Conservation (phyloP, 2,888 invertebrate species). For the Brachyopa scutellaris region DNA sequence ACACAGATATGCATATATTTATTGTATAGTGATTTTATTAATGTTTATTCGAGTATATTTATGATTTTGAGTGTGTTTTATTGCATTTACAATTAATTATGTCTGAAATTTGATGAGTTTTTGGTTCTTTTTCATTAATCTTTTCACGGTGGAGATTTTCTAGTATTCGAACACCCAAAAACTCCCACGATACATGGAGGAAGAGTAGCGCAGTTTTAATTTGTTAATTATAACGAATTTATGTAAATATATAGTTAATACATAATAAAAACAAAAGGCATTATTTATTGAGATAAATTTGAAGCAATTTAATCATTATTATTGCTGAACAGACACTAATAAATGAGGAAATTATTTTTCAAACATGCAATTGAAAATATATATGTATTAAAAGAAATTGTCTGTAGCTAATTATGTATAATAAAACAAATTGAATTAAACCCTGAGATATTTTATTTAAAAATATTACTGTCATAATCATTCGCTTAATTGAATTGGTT, state of each 20-base stretch:
- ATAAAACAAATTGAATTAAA: conserved; percentile 13
- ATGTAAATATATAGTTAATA: conserved; percentile 62
- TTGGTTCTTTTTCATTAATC: background rate
- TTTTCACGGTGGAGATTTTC: background rate
- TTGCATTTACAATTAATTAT: conserved; percentile 5
- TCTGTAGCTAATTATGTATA: background rate
- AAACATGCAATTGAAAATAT: too few relatives aligned
- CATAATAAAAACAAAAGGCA: background rate
- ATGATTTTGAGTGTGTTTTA: conserved; percentile 38
- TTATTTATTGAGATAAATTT: too few relatives aligned
- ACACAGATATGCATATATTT: conserved; percentile 13
- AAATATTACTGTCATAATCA: too few relatives aligned
- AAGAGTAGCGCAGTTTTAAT: background rate
- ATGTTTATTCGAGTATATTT: conserved; percentile 40
- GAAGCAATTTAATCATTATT: too few relatives aligned
- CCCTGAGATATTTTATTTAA: background rate
- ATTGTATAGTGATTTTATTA: conserved; percentile 47
- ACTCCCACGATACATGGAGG: background rate
- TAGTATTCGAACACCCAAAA: background rate
- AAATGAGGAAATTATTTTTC: too few relatives aligned
- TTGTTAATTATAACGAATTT: conserved; percentile 48
- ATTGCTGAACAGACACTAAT: too few relatives aligned
- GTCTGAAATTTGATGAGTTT: background rate
- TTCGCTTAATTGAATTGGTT: too few relatives aligned
- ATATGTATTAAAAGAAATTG: too few relatives aligned